Conservation (phyloP, 2,113 vertebrate species). For the Polypterus bichir region DNA sequence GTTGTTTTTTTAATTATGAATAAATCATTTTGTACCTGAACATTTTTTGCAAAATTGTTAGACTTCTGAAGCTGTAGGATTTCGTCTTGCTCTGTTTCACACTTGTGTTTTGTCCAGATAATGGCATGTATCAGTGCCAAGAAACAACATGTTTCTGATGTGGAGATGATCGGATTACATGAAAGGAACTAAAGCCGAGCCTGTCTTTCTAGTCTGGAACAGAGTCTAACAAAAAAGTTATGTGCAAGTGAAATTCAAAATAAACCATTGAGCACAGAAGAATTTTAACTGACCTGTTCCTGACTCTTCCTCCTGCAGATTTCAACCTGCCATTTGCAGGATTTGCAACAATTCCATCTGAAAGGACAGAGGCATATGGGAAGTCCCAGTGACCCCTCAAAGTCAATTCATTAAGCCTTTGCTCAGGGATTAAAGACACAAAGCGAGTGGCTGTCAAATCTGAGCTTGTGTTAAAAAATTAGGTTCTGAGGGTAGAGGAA, state of each 20-base stretch:
- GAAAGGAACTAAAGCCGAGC: conserved; percentile 28
- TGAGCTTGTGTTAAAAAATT: conserved; percentile 45
- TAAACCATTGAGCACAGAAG: conserved; percentile 32
- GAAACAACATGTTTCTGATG: conserved; percentile 27
- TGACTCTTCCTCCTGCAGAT: conserved; percentile 25
- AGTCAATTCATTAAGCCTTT: conserved; percentile 51
- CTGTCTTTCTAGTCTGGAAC: conserved; percentile 22
- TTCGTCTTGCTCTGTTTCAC: conserved; percentile 15
- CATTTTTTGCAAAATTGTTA: no score
- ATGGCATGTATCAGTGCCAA: conserved; percentile 13
- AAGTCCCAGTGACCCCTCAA: conserved; percentile 54
- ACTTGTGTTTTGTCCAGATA: conserved; percentile 11
- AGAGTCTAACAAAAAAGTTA: conserved; percentile 29
- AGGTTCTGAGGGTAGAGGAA: conserved; percentile 57
- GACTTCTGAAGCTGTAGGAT: no score
- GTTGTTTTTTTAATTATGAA: no score
- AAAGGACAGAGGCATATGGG: conserved; percentile 66
- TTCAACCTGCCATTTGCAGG: conserved; percentile 6
- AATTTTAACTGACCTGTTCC: conserved; percentile 32
- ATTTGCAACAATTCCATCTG: conserved; percentile 11
- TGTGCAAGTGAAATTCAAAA: conserved; percentile 27
- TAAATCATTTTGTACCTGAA: no score
- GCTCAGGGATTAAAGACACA: conserved; percentile 65
- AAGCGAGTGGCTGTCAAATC: conserved; percentile 68
- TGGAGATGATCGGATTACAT: conserved; percentile 33